phyloP scores from a whole-genome alignment of 2,888 invertebrate genomes.

The Megamerina dolium region DNA sequence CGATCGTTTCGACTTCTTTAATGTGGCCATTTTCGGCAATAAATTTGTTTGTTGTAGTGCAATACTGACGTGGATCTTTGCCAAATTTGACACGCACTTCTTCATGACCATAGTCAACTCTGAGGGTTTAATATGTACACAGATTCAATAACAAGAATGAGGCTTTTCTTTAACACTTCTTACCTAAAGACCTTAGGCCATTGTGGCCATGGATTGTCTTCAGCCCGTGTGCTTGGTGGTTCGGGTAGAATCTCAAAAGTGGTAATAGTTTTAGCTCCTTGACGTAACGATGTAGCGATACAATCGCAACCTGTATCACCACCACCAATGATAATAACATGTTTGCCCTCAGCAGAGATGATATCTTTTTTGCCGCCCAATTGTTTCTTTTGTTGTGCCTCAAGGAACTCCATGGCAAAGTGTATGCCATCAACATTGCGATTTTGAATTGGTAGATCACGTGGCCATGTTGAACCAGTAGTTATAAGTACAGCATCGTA shows the following conservation, averaged over 20 bases:
- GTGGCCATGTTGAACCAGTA: constrained; percentile 94
- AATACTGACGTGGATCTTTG: constrained; percentile 88
- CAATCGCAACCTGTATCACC: constrained; percentile 96
- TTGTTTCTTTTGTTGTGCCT: constrained; percentile 94
- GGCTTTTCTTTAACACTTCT: not conserved
- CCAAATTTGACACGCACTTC: constrained; percentile 90
- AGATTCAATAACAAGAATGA: not conserved
- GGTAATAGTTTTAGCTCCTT: constrained; percentile 82
- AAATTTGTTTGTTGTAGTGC: constrained; percentile 92
- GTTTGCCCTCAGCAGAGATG: constrained; percentile 83
- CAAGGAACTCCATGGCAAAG: constrained; percentile 96
- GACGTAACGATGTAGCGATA: constrained; percentile 91
- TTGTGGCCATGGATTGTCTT: constrained; percentile 98
- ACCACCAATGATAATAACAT: constrained; percentile 86
- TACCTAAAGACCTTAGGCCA: constrained; percentile 91
- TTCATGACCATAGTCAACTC: constrained; percentile 97
- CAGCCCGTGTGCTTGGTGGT: constrained; percentile 72
- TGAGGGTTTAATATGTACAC: constrained; percentile 23
- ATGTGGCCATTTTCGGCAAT: constrained; percentile 84
- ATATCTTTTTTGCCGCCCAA: constrained; percentile 59
- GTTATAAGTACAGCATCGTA: constrained; percentile 85
- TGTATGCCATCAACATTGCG: constrained; percentile 88
- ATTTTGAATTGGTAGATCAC: constrained; percentile 82
- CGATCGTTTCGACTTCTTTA: constrained; percentile 81
- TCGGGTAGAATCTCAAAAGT: constrained; percentile 96